A percentile compares a stretch with the other conserved stretches of the same genome.
Evolutionary conservation across 2,888 invertebrate genomes (phyloP).

Genomic region (Sisyra nigra): DNA sequence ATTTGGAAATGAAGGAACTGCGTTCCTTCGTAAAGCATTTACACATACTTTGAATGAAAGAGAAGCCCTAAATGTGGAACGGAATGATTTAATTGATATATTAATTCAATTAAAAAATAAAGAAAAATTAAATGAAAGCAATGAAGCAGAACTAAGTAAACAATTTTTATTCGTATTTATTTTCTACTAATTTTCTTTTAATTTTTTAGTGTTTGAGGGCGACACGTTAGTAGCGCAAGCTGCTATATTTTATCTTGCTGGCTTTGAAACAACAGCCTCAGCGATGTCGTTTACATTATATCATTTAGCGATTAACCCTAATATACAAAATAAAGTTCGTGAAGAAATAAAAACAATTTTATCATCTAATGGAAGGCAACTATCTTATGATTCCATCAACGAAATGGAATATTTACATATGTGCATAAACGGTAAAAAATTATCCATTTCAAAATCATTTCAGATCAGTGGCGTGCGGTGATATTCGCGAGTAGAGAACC

Average conservation of each 20-base stretch:
- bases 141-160: neutral
- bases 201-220: slow-evolving; percentile 16
- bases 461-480: no score
- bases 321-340: slow-evolving; percentile 29
- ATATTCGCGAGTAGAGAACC: no score
- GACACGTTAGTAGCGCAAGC: slow-evolving; percentile 26
- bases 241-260: slow-evolving; percentile 32
- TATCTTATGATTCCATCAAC: slow-evolving; percentile 29
- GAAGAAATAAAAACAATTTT: slow-evolving; percentile 25
- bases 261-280: slow-evolving; percentile 34
- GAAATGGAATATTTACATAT: slow-evolving; percentile 32
- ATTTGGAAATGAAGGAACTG: slow-evolving; percentile 20
- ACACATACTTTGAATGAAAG: slow-evolving; percentile 27
- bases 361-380: slow-evolving; percentile 19
- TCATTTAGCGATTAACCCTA: slow-evolving; percentile 26
- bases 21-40: slow-evolving; percentile 26
- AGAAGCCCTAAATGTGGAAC: slow-evolving; percentile 21
- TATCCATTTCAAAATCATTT: no score
- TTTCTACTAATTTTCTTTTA: neutral
- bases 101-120: slow-evolving; percentile 25
- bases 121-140: neutral
- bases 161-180: neutral
- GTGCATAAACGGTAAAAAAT: no score
- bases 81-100: slow-evolving; percentile 30
- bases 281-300: slow-evolving; percentile 28